These are phyloP conservation scores for Dasysyrphus albostriatus DNA, from an alignment of 2,888 invertebrate genomes.

Conservation along the genomic window DNA sequence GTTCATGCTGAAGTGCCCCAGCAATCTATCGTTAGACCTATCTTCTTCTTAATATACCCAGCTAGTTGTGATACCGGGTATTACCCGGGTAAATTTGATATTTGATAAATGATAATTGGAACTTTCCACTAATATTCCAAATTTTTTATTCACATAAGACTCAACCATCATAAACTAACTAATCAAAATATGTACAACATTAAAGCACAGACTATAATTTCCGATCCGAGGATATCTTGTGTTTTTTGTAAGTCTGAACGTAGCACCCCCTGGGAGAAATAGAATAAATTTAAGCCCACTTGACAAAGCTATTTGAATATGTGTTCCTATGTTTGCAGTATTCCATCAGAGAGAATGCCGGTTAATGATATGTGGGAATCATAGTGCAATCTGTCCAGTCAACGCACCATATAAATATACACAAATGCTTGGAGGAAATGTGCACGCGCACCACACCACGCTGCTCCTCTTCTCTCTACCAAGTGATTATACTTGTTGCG, in stretches of 20 bases:
- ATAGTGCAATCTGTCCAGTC: constrained; percentile 61
- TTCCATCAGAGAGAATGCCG: background rate
- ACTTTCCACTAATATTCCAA: too few species aligned
- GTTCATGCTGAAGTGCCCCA: too few species aligned
- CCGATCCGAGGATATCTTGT: constrained; percentile 27
- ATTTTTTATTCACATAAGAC: too few species aligned
- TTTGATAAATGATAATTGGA: too few species aligned
- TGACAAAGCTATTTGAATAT: constrained; percentile 70
- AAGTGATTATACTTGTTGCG: constrained; percentile 50
- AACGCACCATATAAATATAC: constrained; percentile 18
- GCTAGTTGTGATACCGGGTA: too few species aligned
- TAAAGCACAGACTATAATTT: constrained; percentile 4
- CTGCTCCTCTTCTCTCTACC: background rate
- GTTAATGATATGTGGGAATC: constrained; percentile 70
- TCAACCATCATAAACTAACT: too few species aligned
- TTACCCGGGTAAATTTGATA: too few species aligned
- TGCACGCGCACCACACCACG: constrained; percentile 17
- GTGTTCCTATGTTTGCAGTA: constrained; percentile 17
- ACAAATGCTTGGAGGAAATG: constrained; percentile 45
- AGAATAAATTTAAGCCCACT: constrained; percentile 72
- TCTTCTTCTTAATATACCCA: too few species aligned
- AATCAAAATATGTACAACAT: too few species aligned
- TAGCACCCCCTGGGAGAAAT: constrained; percentile 55
- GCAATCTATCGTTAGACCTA: too few species aligned
- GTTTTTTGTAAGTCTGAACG: background rate